Evolutionary conservation across 2,113 vertebrate genomes (phyloP), one percentile per base, ranked within the genome.

Genomic region (Madoqua kirkii): DNA sequence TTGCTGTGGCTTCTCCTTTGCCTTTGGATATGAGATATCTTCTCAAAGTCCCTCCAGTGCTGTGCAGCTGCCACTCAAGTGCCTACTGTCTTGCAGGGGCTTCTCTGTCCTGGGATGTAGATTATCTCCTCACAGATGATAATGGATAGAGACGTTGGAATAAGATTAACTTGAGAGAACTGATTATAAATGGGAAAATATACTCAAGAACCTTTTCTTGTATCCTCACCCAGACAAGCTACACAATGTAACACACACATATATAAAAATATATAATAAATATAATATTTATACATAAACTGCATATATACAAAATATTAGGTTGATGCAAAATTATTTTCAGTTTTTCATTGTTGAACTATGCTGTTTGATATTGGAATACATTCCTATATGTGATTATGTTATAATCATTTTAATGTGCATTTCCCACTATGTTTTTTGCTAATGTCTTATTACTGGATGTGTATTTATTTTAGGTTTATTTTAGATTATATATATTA

Each of bases 11-110:
- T 36, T 71, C n/a, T 6, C 19, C n/a, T 40, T 71, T 40, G n/a
- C n/a, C 9, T 36, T 23, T 71, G 10, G 67, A 71, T 40, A 10
- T 40, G n/a, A 19, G 67, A 40, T 71, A 71, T 36, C 67, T 71
- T 19, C 67, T 23, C 67, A 71, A 36, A 71, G 10, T 71, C 10
- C 1, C n/a, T 71, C 67, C 10, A 36, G 19, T 71, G n/a, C n/a
- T 71, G n/a, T 71, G n/a, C 67, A 23, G 67, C 19, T 0, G 0
- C 19, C 1, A 0, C 19, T 71, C 19, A 36, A 23, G n/a, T 71
- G 10, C 19, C 67, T 71, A 71, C 10, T 40, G 0, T 71, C n/a
- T 71, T 71, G 10, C 19, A 23, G n/a, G 10, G 1, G n/a, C 67
- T 71, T 71, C n/a, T 40, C 67, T 40, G 19, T 71, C 67, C 5